Evolutionary conservation across 2,113 vertebrate species (phyloP), one percentile per base, ranked within the genome.

Genomic region (Bujurquina vittata): DNA sequence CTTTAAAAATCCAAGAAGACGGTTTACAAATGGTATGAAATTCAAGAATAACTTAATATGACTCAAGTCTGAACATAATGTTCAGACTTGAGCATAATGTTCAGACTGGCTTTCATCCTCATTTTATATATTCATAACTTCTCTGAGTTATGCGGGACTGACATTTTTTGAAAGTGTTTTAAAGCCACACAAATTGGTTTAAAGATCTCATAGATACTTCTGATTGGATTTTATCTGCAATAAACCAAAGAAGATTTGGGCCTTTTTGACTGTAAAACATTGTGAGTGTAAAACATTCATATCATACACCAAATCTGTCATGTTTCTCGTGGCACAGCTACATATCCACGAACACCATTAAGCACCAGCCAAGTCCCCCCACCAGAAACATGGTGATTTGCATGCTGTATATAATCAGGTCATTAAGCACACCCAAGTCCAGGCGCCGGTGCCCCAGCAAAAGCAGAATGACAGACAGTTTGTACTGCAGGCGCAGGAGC

Each of bases 321-420:
- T 10, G 6, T 20, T 18, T 17, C 77, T 40, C 52, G 58, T 29
- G 26, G 23, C 1, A 26, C n/a, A 43, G 86, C 86, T 95, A 99
- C 98, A 99, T 99, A 93, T 99, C 98, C 92, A 99, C 97, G 87
- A 99, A 99, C 33, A 99, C 98, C 98, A 99, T 98, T 93, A 99
- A 99, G 93, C 98, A 99, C 98, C 97, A 99, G 52, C 98, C 98
- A 72, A 99, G 95, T 10, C 98, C 98, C 7, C 98, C 98, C 31
- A 99, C 97, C 87, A 99, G 96, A 92, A 98, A 97, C 98, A 99
- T 97, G 87, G 98, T 99, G 80, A 99, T 97, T 55, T 98, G 98
- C 89, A 99, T 98, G 80, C 97, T 97, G 57, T 97, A 97, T 93
- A 99, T 96, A 94, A 99, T 97, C 91, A 99, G 96, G 94, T 99